Base-by-base conservation (phyloP, 2,888 invertebrate species). In the Tenthredo mesomela region DNA sequence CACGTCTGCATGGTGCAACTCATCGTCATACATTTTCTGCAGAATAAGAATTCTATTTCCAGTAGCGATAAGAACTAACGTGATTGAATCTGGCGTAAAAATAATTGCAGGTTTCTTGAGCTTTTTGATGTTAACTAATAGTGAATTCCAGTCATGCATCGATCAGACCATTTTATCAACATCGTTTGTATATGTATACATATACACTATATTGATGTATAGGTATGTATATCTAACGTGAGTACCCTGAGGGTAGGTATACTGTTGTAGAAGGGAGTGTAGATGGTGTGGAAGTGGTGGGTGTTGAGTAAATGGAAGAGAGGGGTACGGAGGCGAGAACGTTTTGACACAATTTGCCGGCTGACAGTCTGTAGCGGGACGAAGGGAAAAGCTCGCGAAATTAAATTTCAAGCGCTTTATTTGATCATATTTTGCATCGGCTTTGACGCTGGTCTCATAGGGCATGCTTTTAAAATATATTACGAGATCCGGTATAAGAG, bases 361-460 rank as follows among this genome's bases (percentile, higher is more conserved):
- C 82, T 82, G 82, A 82, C 82, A 82, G 82, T 82, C 82, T 70
- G 82, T 84, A 86, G 84, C 82, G 87, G 84, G 87, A 85, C 86
- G 87, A 86, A 85, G 89, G 89, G 91, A 91, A 92, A 92, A 92
- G 92, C 92, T 89, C 89, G 90, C 88, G 89, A 91, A 92, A 92
- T 92, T 90, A 89, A 91, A 92, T 92, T 92, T 88, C 85, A 88
- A 87, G 87, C 91, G 91, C 91, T 92, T 92, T 92, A 92, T 92
- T 92, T 92, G 91, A 92, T 92, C 92, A 92, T 92, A 92, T 92
- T 92, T 92, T 92, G 91, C 91, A 92, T 92, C 91, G 90, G 92
- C 92, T 92, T 89, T 92, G 92, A 91, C 92, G 90, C 92, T 91
- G 90, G 90, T 91, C 92, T 92, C 91, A 90, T 90, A 88, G 91